Percentiles rank a stretch among this genome's conserved stretches.
These are phyloP conservation scores for Acronicta alni DNA, from an alignment of 2,888 invertebrate species.

Conservation along the genomic window DNA sequence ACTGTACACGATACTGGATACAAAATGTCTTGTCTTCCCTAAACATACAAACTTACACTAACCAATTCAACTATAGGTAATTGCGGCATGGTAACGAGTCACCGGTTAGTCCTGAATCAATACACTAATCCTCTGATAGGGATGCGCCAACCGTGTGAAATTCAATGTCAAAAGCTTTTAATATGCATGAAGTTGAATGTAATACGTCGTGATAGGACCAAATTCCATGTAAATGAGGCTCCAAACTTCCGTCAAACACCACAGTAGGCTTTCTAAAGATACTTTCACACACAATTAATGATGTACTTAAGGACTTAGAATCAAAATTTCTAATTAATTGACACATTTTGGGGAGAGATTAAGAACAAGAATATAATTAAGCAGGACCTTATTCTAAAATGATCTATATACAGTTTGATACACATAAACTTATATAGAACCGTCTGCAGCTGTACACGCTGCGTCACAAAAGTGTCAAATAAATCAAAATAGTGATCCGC, in stretches of 20 bases:
- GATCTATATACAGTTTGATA: too few relatives aligned
- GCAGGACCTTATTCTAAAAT: too few relatives aligned
- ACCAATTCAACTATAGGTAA: not conserved
- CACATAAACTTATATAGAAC: too few relatives aligned
- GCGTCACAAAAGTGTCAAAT: too few relatives aligned
- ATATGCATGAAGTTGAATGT: constrained; percentile 48
- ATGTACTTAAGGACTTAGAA: constrained; percentile 23
- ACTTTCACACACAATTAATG: constrained; percentile 28
- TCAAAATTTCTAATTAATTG: constrained; percentile 10
- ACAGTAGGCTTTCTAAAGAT: constrained; percentile 35
- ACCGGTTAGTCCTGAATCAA: constrained; percentile 33
- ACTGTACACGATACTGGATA: too few relatives aligned
- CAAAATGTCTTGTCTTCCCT: not conserved
- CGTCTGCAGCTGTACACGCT: too few relatives aligned
- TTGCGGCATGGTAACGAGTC: not conserved
- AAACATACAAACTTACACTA: not conserved
- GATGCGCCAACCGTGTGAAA: constrained; percentile 42
- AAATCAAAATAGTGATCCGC: too few relatives aligned
- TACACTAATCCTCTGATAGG: constrained; percentile 36
- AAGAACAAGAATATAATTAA: not conserved
- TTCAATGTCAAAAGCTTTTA: constrained; percentile 46
- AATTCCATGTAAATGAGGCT: constrained; percentile 51
- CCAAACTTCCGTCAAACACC: constrained; percentile 35
- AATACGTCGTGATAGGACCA: constrained; percentile 37
- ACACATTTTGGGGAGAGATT: not conserved